Conservation (phyloP, 2,113 vertebrate genomes). For the Lamprotornis superbus region DNA sequence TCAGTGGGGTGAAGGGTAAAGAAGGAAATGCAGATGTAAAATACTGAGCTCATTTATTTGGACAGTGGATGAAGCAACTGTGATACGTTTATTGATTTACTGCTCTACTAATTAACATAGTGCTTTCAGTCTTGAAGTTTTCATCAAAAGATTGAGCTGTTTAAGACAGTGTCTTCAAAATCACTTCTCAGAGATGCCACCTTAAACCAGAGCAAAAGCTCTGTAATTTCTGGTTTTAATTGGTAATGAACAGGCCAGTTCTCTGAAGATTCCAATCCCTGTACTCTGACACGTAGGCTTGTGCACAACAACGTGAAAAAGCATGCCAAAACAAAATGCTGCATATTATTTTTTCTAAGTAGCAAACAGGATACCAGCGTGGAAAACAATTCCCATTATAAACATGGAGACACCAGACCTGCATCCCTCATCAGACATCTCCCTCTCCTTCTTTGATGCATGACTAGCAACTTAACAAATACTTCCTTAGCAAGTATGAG, state of each 20-base stretch:
- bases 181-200: not conserved
- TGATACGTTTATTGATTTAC: not conserved
- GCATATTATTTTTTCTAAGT: not conserved
- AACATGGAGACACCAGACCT: not conserved
- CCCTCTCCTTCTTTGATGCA: not conserved
- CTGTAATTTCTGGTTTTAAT: not conserved
- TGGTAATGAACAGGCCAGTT: not conserved
- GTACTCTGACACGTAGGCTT: not conserved
- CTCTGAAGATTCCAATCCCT: not conserved
- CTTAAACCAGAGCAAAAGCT: not conserved
- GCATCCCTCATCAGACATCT: not conserved
- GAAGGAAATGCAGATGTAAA: not conserved
- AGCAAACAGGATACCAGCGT: not conserved
- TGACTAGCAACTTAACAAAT: not conserved
- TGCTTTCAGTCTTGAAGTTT: not conserved
- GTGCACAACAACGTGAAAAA: not conserved
- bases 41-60: conserved; percentile 16
- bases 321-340: not conserved
- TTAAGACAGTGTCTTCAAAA: not conserved
- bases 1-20: not conserved
- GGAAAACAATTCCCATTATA: not conserved
- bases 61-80: not conserved
- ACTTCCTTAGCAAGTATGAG: not conserved
- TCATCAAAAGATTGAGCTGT: conserved; percentile 6
- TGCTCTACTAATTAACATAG: conserved; percentile 25